Evolutionary conservation across 2,888 invertebrate species (phyloP), one percentile per base, ranked within the genome.

Genomic region (Acrobasis repandana): DNA sequence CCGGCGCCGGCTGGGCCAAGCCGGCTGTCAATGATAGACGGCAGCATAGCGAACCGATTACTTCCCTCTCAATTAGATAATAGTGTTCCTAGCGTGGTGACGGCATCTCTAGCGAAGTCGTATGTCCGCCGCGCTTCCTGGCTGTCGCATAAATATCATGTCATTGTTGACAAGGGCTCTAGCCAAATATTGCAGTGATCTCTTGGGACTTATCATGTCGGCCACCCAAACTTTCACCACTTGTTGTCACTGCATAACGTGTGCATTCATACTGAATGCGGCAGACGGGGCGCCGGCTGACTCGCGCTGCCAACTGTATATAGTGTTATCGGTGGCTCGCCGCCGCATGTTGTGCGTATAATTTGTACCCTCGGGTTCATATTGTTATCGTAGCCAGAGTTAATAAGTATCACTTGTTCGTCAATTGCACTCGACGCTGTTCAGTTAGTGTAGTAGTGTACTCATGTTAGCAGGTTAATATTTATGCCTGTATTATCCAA

Each of bases 361-460:
- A 80, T 82, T 82, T 80, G 77, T 82, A 77, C 83, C 84, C 77
- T 78, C 83, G 82, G 83, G 84, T 83, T 82, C 82, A 79, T 86
- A 86, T 90, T 90, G 90, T 91, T 91, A 85, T 86, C 75, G 85
- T 91, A 91, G 90, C 83, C 83, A 82, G 79, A 81, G 81, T 88
- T 86, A 79, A 80, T 87, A 87, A 87, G 86, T 83, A 86, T 87
- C 92, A 92, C 92, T 92, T 85, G 92, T 92, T 92, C 88, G 91
- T 91, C 88, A 88, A 91, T 90, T 90, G 92, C 92, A 92, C 92
- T 79, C 85, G 83, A 82, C 83, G 85, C 84, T 84, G 84, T 85
- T 88, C 86, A 78, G 81, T 86, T 88, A 85, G 85, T 80, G 79
- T 86, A 83, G 83, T 83, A 74, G 74, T 73, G 72, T 80, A 83